phyloP scores from a whole-genome alignment of 1,140 invertebrate species.

The Pararge aegeria region DNA sequence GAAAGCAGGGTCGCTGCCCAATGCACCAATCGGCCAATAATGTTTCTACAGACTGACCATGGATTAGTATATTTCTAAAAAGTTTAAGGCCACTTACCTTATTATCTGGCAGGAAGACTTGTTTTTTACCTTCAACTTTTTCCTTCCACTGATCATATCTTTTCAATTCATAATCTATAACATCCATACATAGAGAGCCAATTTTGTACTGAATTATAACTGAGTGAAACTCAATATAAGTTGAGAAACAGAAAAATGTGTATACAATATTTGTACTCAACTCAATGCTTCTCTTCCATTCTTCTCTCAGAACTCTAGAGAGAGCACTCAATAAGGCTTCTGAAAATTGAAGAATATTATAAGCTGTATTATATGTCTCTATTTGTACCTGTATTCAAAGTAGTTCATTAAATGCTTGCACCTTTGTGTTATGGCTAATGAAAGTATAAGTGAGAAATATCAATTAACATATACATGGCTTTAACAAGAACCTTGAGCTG shows the following conservation, averaged over 20 bases:
- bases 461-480: too few species aligned
- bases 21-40: too few species aligned
- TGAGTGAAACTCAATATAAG: conserved; percentile 97
- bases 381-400: too few species aligned
- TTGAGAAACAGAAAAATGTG: conserved; percentile 98
- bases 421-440: too few species aligned
- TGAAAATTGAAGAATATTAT: conserved; percentile 71
- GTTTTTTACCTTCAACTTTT: conserved; percentile 88
- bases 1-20: too few species aligned
- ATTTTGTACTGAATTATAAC: conserved; percentile 89
- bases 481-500: too few species aligned
- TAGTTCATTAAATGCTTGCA: too few species aligned
- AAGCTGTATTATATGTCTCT: too few species aligned
- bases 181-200: conserved; percentile 97
- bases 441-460: too few species aligned
- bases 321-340: conserved; percentile 98
- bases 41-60: too few species aligned
- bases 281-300: conserved; percentile 98
- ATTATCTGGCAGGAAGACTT: conserved; percentile 62
- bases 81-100: conserved; percentile 66
- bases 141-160: conserved; percentile 96
- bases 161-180: conserved; percentile 95
- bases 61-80: too few species aligned
- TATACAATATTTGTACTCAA: conserved; percentile 98
- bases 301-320: conserved; percentile 96